Base-by-base conservation (phyloP, 2,113 vertebrate genomes). In the Cheirogaleus medius region DNA sequence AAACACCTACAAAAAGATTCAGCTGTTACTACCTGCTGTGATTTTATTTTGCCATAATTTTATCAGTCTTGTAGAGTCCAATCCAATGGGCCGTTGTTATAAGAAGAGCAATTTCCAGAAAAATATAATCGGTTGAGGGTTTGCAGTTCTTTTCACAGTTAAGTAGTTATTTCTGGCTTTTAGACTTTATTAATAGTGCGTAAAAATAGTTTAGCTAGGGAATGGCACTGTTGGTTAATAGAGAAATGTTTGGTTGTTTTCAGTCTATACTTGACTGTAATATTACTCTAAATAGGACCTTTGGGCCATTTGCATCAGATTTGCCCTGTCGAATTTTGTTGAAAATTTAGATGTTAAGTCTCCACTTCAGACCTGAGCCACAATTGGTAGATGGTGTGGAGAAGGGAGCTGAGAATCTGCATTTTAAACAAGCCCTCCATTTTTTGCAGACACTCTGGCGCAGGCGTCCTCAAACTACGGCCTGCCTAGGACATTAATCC, bases 21-120 rank as follows among this genome's bases (percentile, higher is more conserved):
- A 81, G 87, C 32, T 68, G 27, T 84, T 88, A 39, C 74, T 87
- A n/a, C 63, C 52, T 92, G 10, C 32, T 86, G 44, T 76, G 78
- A 60, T 86, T 96, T 95, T 81, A 89, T 92, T 95, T 90, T 88
- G 54, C 88, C 15, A 25, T 96, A 15, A 91, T 83, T 69, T 60
- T 88, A 17, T 73, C 39, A 63, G 10, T 74, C 39, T 89, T 73
- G 6, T 52, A 52, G 73, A 69, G 54, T 69, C 58, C 17, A 85
- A 7, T 69, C 58, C 17, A 85, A 7, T 69, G 82, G 85, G 23
- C 71, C 81, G 32, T 69, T 54, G 25, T 96, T 94, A 42, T 44
- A 88, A 77, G 29, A 83, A 69, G 32, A 96, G 64, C 5, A 77
- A 29, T 68, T 76, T 94, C 85, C 81, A 90, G 92, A 78, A 88